Conservation (phyloP, 2,888 invertebrate species). For the Sialis fuliginosa region DNA sequence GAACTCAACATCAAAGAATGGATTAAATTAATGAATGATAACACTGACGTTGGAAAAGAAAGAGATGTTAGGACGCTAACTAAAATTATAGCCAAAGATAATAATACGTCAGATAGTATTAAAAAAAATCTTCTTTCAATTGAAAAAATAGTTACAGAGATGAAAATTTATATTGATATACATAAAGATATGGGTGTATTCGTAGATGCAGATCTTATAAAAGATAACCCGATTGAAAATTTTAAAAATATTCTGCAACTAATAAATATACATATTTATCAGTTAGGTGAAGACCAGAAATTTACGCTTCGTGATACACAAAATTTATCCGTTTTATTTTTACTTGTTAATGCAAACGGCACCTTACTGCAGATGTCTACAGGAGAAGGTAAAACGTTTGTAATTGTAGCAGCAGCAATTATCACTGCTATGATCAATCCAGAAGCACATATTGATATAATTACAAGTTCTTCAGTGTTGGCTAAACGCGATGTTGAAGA, state of each 20-base stretch:
- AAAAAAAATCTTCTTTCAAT: too few relatives aligned
- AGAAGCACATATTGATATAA: slow-evolving; percentile 5
- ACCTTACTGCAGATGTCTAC: slow-evolving; percentile 6
- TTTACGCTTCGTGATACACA: too few relatives aligned
- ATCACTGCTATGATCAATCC: slow-evolving; percentile 4
- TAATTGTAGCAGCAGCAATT: slow-evolving; percentile 5
- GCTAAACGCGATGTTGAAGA: slow-evolving; percentile 1
- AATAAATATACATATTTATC: not conserved
- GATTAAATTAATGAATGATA: not conserved
- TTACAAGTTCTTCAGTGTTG: slow-evolving; percentile 5
- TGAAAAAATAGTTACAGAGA: too few relatives aligned
- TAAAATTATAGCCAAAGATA: too few relatives aligned
- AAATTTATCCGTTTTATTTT: not conserved
- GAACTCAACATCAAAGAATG: slow-evolving; percentile 3
- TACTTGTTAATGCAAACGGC: slow-evolving; percentile 5
- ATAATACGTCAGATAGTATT: too few relatives aligned
- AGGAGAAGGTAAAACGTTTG: slow-evolving; percentile 8
- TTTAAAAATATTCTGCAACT: too few relatives aligned
- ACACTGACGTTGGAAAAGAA: too few relatives aligned
- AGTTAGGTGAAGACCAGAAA: not conserved
- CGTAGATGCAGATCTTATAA: not conserved
- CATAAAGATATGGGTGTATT: too few relatives aligned
- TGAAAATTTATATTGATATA: too few relatives aligned
- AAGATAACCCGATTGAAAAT: not conserved
- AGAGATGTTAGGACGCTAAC: too few relatives aligned